Evolutionary conservation across 2,113 vertebrate species (phyloP).

Genomic region (Barnardius zonarius): DNA sequence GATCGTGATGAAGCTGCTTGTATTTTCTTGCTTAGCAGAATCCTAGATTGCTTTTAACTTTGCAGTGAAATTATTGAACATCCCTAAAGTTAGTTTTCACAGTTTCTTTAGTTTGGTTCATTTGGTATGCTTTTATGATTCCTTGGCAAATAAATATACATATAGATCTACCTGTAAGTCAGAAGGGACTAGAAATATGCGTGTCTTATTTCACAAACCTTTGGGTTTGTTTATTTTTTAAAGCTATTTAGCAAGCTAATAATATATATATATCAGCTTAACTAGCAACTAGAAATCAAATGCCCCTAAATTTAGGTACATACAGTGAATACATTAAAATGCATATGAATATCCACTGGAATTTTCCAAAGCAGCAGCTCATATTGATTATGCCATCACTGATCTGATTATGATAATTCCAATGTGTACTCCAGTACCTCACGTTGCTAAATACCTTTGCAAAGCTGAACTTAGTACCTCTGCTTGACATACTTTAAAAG

Average conservation of each 20-base stretch:
- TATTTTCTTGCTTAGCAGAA: not conserved
- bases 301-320: not conserved
- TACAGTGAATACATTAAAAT: not conserved
- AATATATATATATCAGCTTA: not conserved
- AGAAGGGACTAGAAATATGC: not conserved
- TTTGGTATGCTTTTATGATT: not conserved
- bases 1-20: not conserved
- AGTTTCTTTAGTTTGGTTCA: not conserved
- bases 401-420: constrained; percentile 11
- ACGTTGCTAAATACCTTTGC: not conserved
- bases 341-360: not conserved
- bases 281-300: not conserved
- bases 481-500: not conserved
- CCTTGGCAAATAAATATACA: not conserved
- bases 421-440: not conserved
- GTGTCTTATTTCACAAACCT: not conserved
- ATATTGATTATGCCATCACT: not conserved
- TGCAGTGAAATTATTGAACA: not conserved
- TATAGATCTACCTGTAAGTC: not conserved
- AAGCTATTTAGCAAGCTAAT: not conserved
- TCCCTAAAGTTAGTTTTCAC: not conserved
- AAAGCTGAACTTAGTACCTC: not conserved
- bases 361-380: not conserved
- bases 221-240: not conserved
- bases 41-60: not conserved